Base-by-base conservation (phyloP, 2,888 invertebrate genomes). In the Latrodectus elegans region DNA sequence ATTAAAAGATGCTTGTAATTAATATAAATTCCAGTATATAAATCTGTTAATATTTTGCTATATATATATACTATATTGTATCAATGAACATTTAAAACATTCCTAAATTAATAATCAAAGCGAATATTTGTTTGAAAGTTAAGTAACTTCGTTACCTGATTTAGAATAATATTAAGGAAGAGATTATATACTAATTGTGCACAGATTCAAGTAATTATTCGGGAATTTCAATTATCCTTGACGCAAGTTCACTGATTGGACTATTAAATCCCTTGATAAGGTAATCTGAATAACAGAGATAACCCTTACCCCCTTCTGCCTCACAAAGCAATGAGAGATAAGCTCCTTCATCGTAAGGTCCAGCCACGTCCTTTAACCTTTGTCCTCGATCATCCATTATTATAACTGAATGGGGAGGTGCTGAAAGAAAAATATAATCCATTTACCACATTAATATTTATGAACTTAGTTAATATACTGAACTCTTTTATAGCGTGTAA, bases 311-410 rank as follows among this genome's bases (percentile, higher is more conserved):
- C 90, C 91, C 91, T 75, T 89, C 90, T 53, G 91, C 90, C 74
- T 90, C 90, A 88, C 91, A 91, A 52, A 91, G 89, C 26, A 91
- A 89, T 74, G 91, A 90, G 26, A 91, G 90, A 88, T 91, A 90
- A 78, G 91, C 91, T 53, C 91, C 91, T 89, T 91, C 91, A 52
- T 90, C 88, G 77, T 91, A 91, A 71, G 91, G 91, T 15, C 91
- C 91, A 75, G 77, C 86, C 64, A 89, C 55, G 51, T 89, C 89
- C 72, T 84, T 85, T 68, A 89, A 88, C 72, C 80, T 88, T 65
- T 86, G 80, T 49, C 89, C 89, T 67, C 84, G 68, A 38, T 89
- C 89, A 75, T 89, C 89, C 81, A 83, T 83, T 72, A 89, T 89
- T 22, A 84, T 72, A 60, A 88, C 84, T 52, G 76, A 84, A 15